Evolutionary conservation across 2,888 invertebrate genomes (phyloP).

Genomic region (Polydrusus tereticollis): DNA sequence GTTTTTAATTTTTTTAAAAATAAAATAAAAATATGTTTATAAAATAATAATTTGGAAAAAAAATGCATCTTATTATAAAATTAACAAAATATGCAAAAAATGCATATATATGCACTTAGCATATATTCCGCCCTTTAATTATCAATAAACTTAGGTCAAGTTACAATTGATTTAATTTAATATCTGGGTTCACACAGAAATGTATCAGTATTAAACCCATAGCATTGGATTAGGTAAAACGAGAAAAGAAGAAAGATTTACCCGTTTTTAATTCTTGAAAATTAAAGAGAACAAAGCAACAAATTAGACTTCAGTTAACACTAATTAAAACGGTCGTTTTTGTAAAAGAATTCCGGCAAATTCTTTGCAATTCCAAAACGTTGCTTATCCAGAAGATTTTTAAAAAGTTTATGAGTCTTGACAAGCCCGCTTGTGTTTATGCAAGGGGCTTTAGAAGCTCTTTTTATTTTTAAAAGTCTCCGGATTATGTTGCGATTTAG

Average conservation of each 20-base stretch:
- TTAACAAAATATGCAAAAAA: too few species aligned
- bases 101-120: too few species aligned
- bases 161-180: too few species aligned
- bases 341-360: constrained; percentile 21
- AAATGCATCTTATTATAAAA: too few species aligned
- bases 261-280: constrained; percentile 12
- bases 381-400: constrained; percentile 39
- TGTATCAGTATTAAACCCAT: too few species aligned
- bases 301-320: constrained; percentile 25
- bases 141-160: too few species aligned
- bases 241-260: background rate
- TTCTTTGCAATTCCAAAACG: constrained; percentile 32
- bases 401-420: constrained; percentile 42
- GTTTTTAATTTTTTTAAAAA: too few species aligned
- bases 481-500: background rate
- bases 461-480: constrained; percentile 1
- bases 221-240: background rate
- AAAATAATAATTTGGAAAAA: too few species aligned
- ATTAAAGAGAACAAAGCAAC: constrained; percentile 34
- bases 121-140: too few species aligned
- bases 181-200: too few species aligned
- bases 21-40: too few species aligned
- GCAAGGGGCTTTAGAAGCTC: constrained; percentile 23
- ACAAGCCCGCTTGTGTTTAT: constrained; percentile 24
- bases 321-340: constrained; percentile 41